Percentiles rank a stretch among this genome's conserved stretches.
Conservation (phyloP, 2,113 vertebrate species). For the Indicator maculatus region DNA sequence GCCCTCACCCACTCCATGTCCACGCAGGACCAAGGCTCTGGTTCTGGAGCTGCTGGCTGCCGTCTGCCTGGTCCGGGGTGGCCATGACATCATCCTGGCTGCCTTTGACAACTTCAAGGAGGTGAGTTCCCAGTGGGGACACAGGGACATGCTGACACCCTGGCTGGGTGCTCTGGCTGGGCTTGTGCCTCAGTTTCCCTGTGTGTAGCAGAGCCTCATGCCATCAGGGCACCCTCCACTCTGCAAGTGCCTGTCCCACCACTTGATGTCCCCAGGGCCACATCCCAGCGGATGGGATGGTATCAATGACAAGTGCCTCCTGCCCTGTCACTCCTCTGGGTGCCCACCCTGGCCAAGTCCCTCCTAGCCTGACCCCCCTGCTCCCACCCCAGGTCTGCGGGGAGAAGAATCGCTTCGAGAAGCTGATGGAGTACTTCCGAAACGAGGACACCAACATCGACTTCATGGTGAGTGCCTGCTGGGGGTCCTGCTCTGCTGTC, state of each 20-base stretch:
- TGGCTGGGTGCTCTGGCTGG: accelerated
- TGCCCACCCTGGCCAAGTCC: not conserved
- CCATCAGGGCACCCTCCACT: not conserved
- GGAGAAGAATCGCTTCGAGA: conserved; percentile 85
- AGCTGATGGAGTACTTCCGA: conserved; percentile 93
- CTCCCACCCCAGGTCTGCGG: conserved; percentile 75
- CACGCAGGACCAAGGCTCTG: conserved; percentile 89
- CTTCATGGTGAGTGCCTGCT: conserved; percentile 86
- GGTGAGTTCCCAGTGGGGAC: conserved; percentile 75
- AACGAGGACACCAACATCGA: conserved; percentile 92
- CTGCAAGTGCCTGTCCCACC: accelerated
- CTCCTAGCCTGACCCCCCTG: not conserved
- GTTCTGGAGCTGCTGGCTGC: conserved; percentile 94
- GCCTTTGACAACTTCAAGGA: conserved; percentile 93
- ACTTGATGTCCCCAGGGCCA: not conserved
- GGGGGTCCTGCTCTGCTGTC: not conserved
- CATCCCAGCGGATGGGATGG: not conserved
- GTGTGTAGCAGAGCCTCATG: not conserved
- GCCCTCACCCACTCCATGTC: accelerated
- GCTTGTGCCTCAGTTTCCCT: not conserved
- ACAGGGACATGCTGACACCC: accelerated
- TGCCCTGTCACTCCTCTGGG: not conserved
- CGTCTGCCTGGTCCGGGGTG: conserved; percentile 92
- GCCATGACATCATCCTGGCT: conserved; percentile 92
- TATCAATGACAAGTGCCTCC: not conserved